Percentiles rank a stretch among this genome's conserved stretches.
phyloP scores from a whole-genome alignment of 2,888 invertebrate genomes.

The Caradrina clavipalpis region DNA sequence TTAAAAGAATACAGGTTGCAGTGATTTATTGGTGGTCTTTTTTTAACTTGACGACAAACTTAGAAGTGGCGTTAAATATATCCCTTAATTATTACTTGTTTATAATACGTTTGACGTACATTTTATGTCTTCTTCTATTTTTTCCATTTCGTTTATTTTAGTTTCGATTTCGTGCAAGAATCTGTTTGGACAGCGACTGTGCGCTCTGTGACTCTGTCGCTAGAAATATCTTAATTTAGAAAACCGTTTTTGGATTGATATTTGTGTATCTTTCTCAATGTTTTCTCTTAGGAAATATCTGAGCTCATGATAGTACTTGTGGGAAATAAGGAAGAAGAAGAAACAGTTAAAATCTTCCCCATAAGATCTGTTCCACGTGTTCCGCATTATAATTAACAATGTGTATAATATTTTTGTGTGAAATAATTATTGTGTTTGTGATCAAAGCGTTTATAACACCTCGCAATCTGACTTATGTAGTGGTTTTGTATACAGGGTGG shows the following conservation, averaged over 20 bases:
- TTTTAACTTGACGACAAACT: slow-evolving; percentile 85
- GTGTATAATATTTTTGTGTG: neutral
- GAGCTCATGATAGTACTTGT: slow-evolving; percentile 33
- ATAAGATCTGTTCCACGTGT: neutral
- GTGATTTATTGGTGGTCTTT: slow-evolving; percentile 73
- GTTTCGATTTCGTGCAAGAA: slow-evolving; percentile 56
- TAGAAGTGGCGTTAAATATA: slow-evolving; percentile 76
- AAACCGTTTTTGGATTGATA: slow-evolving; percentile 54
- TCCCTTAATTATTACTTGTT: slow-evolving; percentile 78
- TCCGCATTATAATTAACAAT: neutral
- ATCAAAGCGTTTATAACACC: slow-evolving; percentile 1
- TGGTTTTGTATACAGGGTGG: too few species aligned
- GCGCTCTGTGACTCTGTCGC: slow-evolving; percentile 40
- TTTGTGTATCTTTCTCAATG: slow-evolving; percentile 43
- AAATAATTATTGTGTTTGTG: neutral
- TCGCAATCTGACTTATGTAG: neutral
- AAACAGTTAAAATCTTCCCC: neutral
- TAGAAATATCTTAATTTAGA: slow-evolving; percentile 49
- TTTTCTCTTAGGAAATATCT: slow-evolving; percentile 41
- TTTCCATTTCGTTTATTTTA: slow-evolving; percentile 68
- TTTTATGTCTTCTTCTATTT: slow-evolving; percentile 70
- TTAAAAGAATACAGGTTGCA: slow-evolving; percentile 64
- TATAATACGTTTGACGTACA: slow-evolving; percentile 75
- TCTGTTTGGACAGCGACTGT: slow-evolving; percentile 58
- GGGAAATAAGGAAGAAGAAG: slow-evolving; percentile 20